These are phyloP conservation scores for Cyprinodon tularosa DNA, from an alignment of 2,113 vertebrate genomes.

Conservation along the genomic window DNA sequence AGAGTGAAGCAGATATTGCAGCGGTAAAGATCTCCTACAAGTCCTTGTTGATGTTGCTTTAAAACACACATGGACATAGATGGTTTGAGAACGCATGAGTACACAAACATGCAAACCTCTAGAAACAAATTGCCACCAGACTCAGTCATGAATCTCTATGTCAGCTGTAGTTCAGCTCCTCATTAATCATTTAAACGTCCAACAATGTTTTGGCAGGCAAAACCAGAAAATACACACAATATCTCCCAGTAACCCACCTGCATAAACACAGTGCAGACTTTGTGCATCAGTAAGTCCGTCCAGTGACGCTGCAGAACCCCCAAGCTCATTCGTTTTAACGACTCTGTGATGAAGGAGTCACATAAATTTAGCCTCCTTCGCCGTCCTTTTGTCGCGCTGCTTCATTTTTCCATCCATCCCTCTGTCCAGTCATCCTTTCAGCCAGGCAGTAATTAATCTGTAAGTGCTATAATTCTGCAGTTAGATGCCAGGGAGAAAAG, in stretches of 20 bases:
- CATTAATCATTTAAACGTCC: slow-evolving; percentile 57
- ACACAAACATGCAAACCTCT: background rate
- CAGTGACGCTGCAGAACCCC: slow-evolving; percentile 50
- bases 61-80: slow-evolving; percentile 10
- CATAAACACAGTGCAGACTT: background rate
- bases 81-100: background rate
- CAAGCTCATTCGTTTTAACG: slow-evolving; percentile 65
- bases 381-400: slow-evolving; percentile 46
- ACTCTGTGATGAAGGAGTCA: slow-evolving; percentile 57
- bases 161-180: slow-evolving; percentile 42
- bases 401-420: slow-evolving; percentile 42
- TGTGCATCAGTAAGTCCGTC: slow-evolving; percentile 44
- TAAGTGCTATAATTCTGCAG: slow-evolving; percentile 54
- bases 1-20: slow-evolving; percentile 22
- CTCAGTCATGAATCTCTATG: slow-evolving; percentile 33
- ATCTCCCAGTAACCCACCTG: background rate
- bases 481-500: slow-evolving; percentile 27
- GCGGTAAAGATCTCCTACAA: background rate
- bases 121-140: slow-evolving; percentile 24
- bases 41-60: slow-evolving; percentile 18
- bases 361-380: slow-evolving; percentile 57
- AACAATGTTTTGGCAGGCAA: slow-evolving; percentile 25
- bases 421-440: slow-evolving; percentile 33
- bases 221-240: slow-evolving; percentile 2
- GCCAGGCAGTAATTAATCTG: slow-evolving; percentile 58